Base-by-base conservation (phyloP, 35 echinoderm and acorn worm species). In the Lytechinus variegatus region DNA sequence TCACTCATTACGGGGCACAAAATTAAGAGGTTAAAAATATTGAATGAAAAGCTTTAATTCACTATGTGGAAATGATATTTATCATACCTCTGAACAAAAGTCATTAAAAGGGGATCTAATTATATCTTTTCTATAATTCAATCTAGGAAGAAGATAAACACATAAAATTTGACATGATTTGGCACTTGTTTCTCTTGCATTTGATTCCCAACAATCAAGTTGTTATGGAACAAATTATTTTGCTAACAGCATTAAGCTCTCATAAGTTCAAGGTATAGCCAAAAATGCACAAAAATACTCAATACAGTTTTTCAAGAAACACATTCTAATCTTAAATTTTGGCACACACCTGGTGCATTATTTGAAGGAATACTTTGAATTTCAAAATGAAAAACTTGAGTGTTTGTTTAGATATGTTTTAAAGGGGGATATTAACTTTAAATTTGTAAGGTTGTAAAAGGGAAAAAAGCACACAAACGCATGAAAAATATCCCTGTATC, bases 401-500 rank as follows among this genome's bases (percentile, higher is more conserved):
- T n/a, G n/a, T n/a, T n/a, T n/a, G 21, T 24, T 79, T 79, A 0
- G 66, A 19, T 44, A 44, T 44, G 33, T 79, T 79, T 79, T 79
- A 24, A 16, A 79, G 66, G 19, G n/a, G 66, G 57, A n/a, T 6
- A 58, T 58, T 9, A 58, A 58, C 21, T 16, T 79, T 24, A 79
- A 24, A 79, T 24, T 24, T 16, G 66, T 8, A 79, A 24, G 66
- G 66, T 79, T 24, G 21, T 79, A 79, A n/a, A 79, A 16, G 66
- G 66, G 66, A 44, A n/a, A 79, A 21, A 58, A 79, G 66, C 66
- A 79, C 66, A n/a, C 66, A 79, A 19, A 16, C 61, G 66, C 66
- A 79, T 79, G 66, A 79, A 79, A 71, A 79, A 79, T 79, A 79
- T 79, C 66, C 66, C 66, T 79, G 66, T 79, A 79, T 79, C 66